Base-by-base conservation (phyloP, 1,140 invertebrate genomes). In the Pseudomyrmex cubaensis region DNA sequence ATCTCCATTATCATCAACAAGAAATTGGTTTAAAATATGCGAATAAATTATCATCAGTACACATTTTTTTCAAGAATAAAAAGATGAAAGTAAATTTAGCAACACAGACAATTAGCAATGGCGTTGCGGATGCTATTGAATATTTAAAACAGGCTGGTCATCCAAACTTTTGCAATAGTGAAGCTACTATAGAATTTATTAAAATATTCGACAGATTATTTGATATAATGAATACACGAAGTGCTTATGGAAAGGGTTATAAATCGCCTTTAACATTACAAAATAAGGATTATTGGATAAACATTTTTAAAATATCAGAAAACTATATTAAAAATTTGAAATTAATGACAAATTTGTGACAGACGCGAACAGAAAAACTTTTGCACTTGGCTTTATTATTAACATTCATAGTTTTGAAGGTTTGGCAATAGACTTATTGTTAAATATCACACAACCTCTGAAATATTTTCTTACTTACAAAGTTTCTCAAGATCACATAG, bases 1-100 rank as follows among this genome's bases (percentile, higher is more conserved):
- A 46, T 15, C 44, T 73, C 2, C 70, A 73, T 48, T 13, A 17
- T 2, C 5, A 63, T 2, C 59, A 75, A 57, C 13, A 63, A 44
- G 4, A 17, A 63, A 52, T 25, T 52, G 44, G 52, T 62, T 61
- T 75, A 2, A 61, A 52, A 63, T 44, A 48, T 2, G 59, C 73
- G 12, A 75, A 75, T 20, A 75, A 63, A 75, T 17, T 75, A 25
- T 46, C 46, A 9, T 9, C 9, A 13, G 20, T 9, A 1, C 59
- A 62, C 50, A 46, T 61, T 5, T 46, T 50, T 22, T 75, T 50
- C 25, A 12, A 20, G 10, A 63, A 75, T 1, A 75, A 50, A 48
- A 52, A 75, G 25, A 75, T 75, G 61, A 75, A 50, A 17, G 73
- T 63, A 10, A 5, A 46, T 48, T 15, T 75, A 12, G 59, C 73